A percentile compares a stretch with the other conserved stretches of the same genome.
These are phyloP conservation scores for Netelia inedita DNA, from an alignment of 2,888 invertebrate species.

Conservation along the genomic window DNA sequence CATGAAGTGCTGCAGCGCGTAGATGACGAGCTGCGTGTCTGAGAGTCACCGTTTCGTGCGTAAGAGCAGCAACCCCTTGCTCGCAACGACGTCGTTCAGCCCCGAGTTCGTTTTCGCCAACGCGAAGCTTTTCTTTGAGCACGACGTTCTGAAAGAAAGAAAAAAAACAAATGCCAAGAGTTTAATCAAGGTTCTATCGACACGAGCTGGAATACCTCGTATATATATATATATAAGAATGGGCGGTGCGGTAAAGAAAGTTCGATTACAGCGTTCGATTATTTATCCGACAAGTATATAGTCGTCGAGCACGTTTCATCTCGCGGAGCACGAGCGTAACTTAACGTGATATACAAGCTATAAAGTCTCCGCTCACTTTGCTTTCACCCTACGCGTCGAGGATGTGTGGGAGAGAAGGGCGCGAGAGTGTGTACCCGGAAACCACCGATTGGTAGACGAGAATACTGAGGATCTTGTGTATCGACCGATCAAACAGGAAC, in stretches of 20 bases:
- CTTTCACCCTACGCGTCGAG: constrained; percentile 49
- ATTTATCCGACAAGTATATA: constrained; percentile 26
- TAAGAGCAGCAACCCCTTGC: constrained; percentile 84
- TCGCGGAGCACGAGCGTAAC: constrained; percentile 24
- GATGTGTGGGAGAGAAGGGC: constrained; percentile 41
- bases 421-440: constrained; percentile 43
- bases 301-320: constrained; percentile 4
- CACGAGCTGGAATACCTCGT: neutral
- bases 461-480: constrained; percentile 32
- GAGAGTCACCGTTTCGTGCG: constrained; percentile 85
- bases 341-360: constrained; percentile 3
- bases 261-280: constrained; percentile 45
- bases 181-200: neutral
- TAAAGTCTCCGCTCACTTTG: constrained; percentile 37
- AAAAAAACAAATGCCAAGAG: constrained; percentile 40
- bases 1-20: constrained; percentile 82
- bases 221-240: neutral
- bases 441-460: constrained; percentile 24
- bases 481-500: neutral
- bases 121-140: constrained; percentile 86
- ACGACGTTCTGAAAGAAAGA: constrained; percentile 86
- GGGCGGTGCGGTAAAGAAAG: constrained; percentile 38
- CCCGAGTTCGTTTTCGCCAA: constrained; percentile 86
- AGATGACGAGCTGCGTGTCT: constrained; percentile 86
- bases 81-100: constrained; percentile 85